Evolutionary conservation across 2,113 vertebrate genomes (phyloP).

Genomic region (Thoracochromis brauschi): DNA sequence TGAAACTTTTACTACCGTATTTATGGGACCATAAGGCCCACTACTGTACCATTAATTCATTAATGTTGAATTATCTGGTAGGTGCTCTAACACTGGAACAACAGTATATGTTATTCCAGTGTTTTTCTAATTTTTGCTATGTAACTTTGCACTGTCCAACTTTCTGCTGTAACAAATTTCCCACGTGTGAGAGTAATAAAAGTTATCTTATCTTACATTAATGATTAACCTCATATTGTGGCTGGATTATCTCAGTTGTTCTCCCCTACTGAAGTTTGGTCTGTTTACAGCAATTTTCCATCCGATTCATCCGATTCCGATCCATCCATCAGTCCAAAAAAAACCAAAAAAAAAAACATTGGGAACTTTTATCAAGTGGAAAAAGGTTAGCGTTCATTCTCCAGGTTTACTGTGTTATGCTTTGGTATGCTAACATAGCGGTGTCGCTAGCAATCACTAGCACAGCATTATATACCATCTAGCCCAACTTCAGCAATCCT

Average conservation of each 20-base stretch:
- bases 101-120: background rate
- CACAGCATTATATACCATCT: too few species aligned
- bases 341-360: accelerated
- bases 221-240: background rate
- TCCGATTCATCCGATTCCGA: too few species aligned
- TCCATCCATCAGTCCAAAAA: too few species aligned
- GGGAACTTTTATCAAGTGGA: too few species aligned
- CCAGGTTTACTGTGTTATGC: too few species aligned
- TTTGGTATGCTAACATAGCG: too few species aligned
- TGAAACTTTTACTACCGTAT: background rate
- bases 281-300: background rate
- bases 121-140: background rate
- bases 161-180: background rate
- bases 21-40: background rate
- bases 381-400: too few species aligned
- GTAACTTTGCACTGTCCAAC: background rate
- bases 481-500: too few species aligned
- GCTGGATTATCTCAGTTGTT: background rate
- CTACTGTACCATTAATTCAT: background rate
- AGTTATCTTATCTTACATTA: background rate
- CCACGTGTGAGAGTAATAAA: background rate
- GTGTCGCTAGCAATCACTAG: too few species aligned
- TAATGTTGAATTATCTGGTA: background rate
- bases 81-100: background rate
- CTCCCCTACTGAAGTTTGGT: background rate